A percentile compares a stretch with the other conserved stretches of the same genome.
Conservation (phyloP, 2,888 invertebrate genomes). For the Tipula unca region DNA sequence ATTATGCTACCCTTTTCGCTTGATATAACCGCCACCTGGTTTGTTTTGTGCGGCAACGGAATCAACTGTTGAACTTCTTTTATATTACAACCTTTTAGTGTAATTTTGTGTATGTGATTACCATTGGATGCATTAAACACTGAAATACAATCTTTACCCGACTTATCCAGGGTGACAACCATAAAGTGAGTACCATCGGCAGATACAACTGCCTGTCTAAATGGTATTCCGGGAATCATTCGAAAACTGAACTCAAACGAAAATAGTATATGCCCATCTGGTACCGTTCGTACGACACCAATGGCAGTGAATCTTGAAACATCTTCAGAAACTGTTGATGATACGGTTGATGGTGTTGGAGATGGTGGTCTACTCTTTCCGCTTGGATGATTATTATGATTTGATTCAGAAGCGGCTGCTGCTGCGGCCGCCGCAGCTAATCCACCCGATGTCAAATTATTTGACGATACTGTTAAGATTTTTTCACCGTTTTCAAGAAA, state of each 20-base stretch:
- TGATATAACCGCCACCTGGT: constrained; percentile 81
- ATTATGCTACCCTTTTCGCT: constrained; percentile 84
- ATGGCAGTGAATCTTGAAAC: constrained; percentile 53
- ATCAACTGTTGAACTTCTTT: constrained; percentile 69
- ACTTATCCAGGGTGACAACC: constrained; percentile 73
- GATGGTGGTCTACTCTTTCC: constrained; percentile 29
- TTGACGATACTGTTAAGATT: constrained; percentile 39
- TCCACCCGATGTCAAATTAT: constrained; percentile 30
- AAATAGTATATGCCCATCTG: constrained; percentile 72
- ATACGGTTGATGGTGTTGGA: constrained; percentile 35
- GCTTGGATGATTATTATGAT: constrained; percentile 41
- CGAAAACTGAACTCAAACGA: constrained; percentile 75
- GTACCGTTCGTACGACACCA: constrained; percentile 60
- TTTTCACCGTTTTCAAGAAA: constrained; percentile 41
- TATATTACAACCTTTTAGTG: constrained; percentile 45
- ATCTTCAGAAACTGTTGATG: constrained; percentile 45
- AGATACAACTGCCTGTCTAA: constrained; percentile 70
- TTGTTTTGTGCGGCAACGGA: constrained; percentile 74
- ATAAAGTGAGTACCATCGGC: constrained; percentile 71
- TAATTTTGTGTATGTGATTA: constrained; percentile 44
- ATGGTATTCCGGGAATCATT: constrained; percentile 57
- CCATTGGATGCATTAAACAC: constrained; percentile 80
- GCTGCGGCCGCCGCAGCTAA: not conserved
- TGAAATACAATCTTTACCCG: constrained; percentile 69
- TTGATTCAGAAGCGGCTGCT: not conserved